Evolutionary conservation across 2,888 invertebrate species (phyloP), one percentile per base, ranked within the genome.

Genomic region (Pandemis cinnamomeana): DNA sequence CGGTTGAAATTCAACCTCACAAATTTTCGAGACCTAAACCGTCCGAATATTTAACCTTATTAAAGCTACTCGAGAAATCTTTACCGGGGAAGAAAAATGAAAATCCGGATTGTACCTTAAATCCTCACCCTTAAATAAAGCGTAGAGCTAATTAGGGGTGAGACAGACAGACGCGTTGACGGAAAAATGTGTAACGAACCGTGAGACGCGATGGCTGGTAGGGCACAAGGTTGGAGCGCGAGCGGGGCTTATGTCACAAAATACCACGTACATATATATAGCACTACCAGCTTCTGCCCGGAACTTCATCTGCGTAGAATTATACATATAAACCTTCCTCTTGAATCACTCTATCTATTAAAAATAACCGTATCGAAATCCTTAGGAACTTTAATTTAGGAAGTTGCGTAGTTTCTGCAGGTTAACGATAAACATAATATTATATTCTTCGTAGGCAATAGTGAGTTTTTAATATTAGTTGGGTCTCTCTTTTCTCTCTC

Each of bases 181-280:
- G 72, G 77, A 78, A 83, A 82, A 83, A 81, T 81, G 80, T 81
- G 78, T 83, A 83, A 83, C 83, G 83, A 83, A 83, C 81, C 75
- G 69, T 66, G 41, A 10, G 15, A 10, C 20, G 51, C 51, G 46
- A 44, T 46, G 27, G 60, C 10, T 42, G n/a, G 5, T 55, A 60
- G 13, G 72, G 70, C 7, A 11, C 10, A 36, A 46, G 67, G 13
- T 2, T 62, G 20, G 15, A 6, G 61, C 4, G 15, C 46, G 1
- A 67, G 74, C 74, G 74, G 20, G 27, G 44, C 44, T 44, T 2
- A 36, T 36, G 27, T 36, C 27, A 36, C 27, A 36, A 2, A 36
- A 36, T 36, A 27, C 27, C n/a, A n/a, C n/a, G n/a, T n/a, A n/a
- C n/a, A n/a, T n/a, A n/a, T n/a, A n/a, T n/a, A n/a, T n/a, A n/a